Percentiles rank a stretch among this genome's conserved stretches.
Conservation (phyloP, 2,888 invertebrate species). For the Epinotia demarniana region DNA sequence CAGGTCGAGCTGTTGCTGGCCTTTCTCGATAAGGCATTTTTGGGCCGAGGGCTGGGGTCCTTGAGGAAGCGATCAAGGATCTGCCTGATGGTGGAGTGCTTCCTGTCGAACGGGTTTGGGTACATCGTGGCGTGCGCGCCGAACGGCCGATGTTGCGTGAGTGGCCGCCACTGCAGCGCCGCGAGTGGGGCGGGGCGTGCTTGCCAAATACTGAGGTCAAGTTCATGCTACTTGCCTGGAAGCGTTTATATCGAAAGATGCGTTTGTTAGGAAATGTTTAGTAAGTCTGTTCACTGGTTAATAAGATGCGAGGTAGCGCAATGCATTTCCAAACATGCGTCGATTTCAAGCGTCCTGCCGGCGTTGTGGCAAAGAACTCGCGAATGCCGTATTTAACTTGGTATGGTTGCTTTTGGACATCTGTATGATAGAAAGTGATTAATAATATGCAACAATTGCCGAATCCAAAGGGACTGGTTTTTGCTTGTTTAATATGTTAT, state of each 20-base stretch:
- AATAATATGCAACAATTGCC: conserved; percentile 3
- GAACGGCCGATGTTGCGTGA: conserved; percentile 54
- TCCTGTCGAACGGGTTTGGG: conserved; percentile 88
- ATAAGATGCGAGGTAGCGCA: conserved; percentile 41
- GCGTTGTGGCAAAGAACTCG: neutral
- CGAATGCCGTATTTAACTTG: neutral
- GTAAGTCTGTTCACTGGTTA: conserved; percentile 35
- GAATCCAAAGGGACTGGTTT: neutral
- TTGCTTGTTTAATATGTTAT: neutral
- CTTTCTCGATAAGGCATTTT: conserved; percentile 65
- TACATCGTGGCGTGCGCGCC: conserved; percentile 81
- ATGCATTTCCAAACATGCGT: conserved; percentile 49
- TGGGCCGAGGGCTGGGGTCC: conserved; percentile 61
- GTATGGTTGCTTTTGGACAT: neutral
- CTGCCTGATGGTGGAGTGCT: conserved; percentile 88
- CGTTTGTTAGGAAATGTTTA: conserved; percentile 44
- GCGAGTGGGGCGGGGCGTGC: conserved; percentile 51
- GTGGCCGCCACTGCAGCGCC: conserved; percentile 45
- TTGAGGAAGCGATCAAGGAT: conserved; percentile 86
- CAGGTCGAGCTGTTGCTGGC: conserved; percentile 62
- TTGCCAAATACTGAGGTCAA: conserved; percentile 62
- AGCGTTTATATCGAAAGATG: conserved; percentile 22
- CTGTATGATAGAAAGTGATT: conserved; percentile 2
- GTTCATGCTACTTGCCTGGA: conserved; percentile 54
- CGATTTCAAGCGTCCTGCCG: conserved; percentile 24